Evolutionary conservation across 2,113 vertebrate genomes (phyloP), one percentile per base, ranked within the genome.

Genomic region (Aegypius monachus): DNA sequence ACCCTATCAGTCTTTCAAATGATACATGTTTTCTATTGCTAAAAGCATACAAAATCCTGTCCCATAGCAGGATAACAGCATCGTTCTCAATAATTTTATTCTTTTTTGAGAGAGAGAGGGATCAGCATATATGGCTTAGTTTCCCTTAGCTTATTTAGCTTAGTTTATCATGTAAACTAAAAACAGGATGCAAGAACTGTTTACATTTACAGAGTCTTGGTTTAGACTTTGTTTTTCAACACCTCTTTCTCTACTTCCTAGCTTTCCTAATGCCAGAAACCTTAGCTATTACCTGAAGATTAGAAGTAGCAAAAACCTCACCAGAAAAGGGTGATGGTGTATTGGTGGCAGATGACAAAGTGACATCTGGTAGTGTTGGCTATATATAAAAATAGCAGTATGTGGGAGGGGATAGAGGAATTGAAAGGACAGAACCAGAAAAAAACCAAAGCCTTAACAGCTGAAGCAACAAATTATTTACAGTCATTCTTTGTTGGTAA

Each of bases 381-480:
- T 95, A 10, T 66, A 13, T 92, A 62, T 84, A 91, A 95, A 97
- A 93, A 95, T 47, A 90, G 32, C 53, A 40, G 10, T 47, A 31
- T 47, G 58, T 94, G 53, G 66, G 91, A 52, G 50, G 27, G 25
- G n/a, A 42, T 43, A 82, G 66, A 70, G 48, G 78, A 91, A 66
- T n/a, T 79, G 70, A 94, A 94, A 93, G 74, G 62, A 15, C 34
- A 93, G 47, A 36, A 90, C 32, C n/a, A 93, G 58, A 52, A 87
- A 89, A 56, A 45, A 63, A 5, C 0, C 36, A 83, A 81, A 85
- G 86, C 70, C 71, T 47, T 80, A 66, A 55, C 84, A 97, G 48
- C 70, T 96, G 94, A 97, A 95, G 84, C 81, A 96, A 66, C 66
- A 88, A 89, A 85, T 91, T 68, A 85, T 93, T 91, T 93, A 73